phyloP scores from a whole-genome alignment of 2,888 invertebrate genomes.

The Metallyticus violacea region DNA sequence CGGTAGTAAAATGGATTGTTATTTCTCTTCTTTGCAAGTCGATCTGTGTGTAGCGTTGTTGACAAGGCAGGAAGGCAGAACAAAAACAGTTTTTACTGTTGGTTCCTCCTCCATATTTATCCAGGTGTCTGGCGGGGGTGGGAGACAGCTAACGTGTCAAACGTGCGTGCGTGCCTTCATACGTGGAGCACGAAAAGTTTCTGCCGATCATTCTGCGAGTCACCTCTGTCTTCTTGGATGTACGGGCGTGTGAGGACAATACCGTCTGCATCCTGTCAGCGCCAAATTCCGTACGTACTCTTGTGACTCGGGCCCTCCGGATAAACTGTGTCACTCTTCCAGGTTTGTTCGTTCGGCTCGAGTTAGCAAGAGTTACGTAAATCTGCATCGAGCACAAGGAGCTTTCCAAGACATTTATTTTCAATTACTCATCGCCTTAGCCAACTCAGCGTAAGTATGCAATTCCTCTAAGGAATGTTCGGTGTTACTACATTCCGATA shows the following conservation, averaged over 20 bases:
- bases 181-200: not conserved
- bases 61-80: not conserved
- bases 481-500: no score
- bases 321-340: not conserved
- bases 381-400: not conserved
- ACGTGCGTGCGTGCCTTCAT: not conserved
- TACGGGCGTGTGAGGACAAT: not conserved
- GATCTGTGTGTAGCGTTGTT: not conserved
- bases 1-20: not conserved
- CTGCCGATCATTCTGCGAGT: not conserved
- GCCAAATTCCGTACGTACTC: not conserved
- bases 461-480: no score
- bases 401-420: no score
- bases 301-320: slow-evolving; percentile 16
- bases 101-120: not conserved
- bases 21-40: not conserved
- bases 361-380: slow-evolving; percentile 14
- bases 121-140: not conserved
- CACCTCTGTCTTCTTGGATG: not conserved
- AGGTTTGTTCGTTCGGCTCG: slow-evolving; percentile 26
- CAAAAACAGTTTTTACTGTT: slow-evolving; percentile 8
- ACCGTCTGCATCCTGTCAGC: no score
- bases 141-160: not conserved
- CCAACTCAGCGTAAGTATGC: no score
- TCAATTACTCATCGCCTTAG: no score